Evolutionary conservation across 1,140 invertebrate species (phyloP).

Genomic region (Drosophila melanogaster): Release_6_plus_ISO1_MT NT_033779.5:13062501-13063000

Average conservation of each 20-base stretch:
- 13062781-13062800: constrained; percentile 16
- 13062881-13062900: too few species aligned
- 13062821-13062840: not conserved
- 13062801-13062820: not conserved
- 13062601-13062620: constrained; percentile 84
- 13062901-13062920: too few species aligned
- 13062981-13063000: constrained; percentile 26
- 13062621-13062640: constrained; percentile 84
- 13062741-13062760: constrained; percentile 40
- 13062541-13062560: constrained; percentile 59
- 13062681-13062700: constrained; percentile 11
- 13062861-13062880: too few species aligned
- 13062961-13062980: constrained; percentile 2
- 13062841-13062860: too few species aligned
- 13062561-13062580: constrained; percentile 75
- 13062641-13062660: constrained; percentile 73
- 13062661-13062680: constrained; percentile 38
- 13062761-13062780: constrained; percentile 11
- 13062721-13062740: constrained; percentile 45
- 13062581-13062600: constrained; percentile 82
- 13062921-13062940: too few species aligned
- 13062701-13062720: constrained; percentile 1
- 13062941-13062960: too few species aligned
- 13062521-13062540: constrained; percentile 52
- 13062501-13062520: constrained; percentile 44